Base-by-base conservation (phyloP, 2,113 vertebrate species). In the Plecotus auritus region DNA sequence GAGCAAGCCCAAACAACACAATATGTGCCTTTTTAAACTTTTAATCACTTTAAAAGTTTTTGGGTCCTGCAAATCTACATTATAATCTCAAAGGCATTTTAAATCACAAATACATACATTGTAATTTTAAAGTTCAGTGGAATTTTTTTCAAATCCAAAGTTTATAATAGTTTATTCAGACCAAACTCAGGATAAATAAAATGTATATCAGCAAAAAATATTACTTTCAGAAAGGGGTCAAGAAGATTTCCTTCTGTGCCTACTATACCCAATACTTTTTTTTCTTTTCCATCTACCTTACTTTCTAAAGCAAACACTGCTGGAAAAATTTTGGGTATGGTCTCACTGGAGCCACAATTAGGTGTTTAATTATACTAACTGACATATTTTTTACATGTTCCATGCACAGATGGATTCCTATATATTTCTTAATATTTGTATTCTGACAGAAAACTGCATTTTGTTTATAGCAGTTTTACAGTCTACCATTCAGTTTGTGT, bases 351-450 rank as follows among this genome's bases (percentile, higher is more conserved):
- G 82, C 92, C 96, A 98, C 67, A 94, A 81, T 93, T 96, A 91
- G 49, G 95, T 97, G 97, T 98, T 97, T 96, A 97, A 97, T 96
- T 83, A 97, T 95, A 96, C 87, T 97, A 97, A 91, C 22, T 59
- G 97, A 82, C 18, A 40, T 77, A 93, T 90, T 94, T 94, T 97
- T 95, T 97, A 96, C 45, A 92, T 95, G 91, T 97, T 92, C 95
- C 97, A 97, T 98, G 97, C 98, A 98, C 96, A 98, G 97, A 97
- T 97, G 90, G 92, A 97, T 97, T 98, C 90, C 81, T 97, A 82
- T 51, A 83, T 69, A 97, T 88, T 95, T 93, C 81, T 98, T 97
- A 96, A 3, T 97, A 98, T 97, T 82, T 98, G 96, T 95, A 95
- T 86, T 96, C 95, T 90, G 87, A 97, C 86, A 97, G 92, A 97